A percentile compares a stretch with the other conserved stretches of the same genome.
Conservation (phyloP, 2,888 invertebrate genomes). For the Anticlea derivata region DNA sequence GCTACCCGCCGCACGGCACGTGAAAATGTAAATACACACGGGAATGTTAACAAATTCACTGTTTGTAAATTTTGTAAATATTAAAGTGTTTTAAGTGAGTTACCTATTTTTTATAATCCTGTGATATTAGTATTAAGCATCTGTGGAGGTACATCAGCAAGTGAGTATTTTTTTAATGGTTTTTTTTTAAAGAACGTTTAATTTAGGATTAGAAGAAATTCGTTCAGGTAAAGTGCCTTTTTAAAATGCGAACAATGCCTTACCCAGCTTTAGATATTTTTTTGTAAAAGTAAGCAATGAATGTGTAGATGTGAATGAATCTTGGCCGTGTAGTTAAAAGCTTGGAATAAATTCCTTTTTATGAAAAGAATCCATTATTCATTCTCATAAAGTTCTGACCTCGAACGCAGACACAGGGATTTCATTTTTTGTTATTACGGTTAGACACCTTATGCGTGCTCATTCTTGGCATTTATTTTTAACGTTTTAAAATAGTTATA, state of each 20-base stretch:
- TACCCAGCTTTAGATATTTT: neutral
- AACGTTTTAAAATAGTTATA: neutral
- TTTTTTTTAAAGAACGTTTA: slow-evolving; percentile 21
- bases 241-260: slow-evolving; percentile 2
- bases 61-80: slow-evolving; percentile 56
- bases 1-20: slow-evolving; percentile 48
- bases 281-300: neutral
- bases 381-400: neutral
- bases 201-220: slow-evolving; percentile 2
- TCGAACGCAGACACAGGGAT: neutral
- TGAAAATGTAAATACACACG: slow-evolving; percentile 52
- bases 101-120: slow-evolving; percentile 63
- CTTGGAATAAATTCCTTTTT: neutral
- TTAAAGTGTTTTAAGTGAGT: slow-evolving; percentile 50
- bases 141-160: slow-evolving; percentile 53
- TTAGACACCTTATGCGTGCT: neutral
- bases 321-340: neutral
- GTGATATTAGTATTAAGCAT: slow-evolving; percentile 77
- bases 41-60: slow-evolving; percentile 46
- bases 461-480: too few species aligned
- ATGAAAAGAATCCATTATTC: slow-evolving; percentile 14
- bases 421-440: neutral
- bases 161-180: slow-evolving; percentile 59
- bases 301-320: neutral
- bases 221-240: neutral